Conservation (phyloP, 2,113 vertebrate species). For the Ctenomys sociabilis region DNA sequence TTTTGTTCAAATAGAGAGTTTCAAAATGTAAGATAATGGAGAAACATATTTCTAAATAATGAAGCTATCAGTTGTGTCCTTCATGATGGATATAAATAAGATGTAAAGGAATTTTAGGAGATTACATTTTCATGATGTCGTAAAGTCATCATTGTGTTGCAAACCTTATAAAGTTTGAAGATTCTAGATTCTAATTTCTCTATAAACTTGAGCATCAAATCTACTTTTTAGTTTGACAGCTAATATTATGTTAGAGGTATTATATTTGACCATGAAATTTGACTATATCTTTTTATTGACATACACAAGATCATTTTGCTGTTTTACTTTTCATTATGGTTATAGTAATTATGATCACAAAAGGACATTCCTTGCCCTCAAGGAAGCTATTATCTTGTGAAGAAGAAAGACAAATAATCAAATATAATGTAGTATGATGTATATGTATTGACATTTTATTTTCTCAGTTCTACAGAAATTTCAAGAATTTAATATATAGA, state of each 20-base stretch:
- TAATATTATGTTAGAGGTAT: background rate
- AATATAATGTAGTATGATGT: background rate
- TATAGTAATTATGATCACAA: background rate
- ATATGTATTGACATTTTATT: background rate
- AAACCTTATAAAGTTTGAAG: background rate
- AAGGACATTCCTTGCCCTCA: background rate
- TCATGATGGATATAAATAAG: no score
- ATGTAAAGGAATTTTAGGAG: no score
- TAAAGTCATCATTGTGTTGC: no score
- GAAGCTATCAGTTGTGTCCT: no score
- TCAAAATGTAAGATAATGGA: no score
- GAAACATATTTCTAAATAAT: no score
- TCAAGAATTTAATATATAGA: background rate
- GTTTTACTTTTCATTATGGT: background rate
- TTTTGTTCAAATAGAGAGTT: background rate
- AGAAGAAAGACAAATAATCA: background rate
- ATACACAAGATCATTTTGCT: background rate
- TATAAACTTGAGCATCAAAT: background rate
- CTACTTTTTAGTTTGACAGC: background rate
- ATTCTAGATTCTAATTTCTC: background rate
- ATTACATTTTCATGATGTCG: no score
- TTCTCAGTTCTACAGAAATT: background rate
- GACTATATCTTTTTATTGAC: background rate
- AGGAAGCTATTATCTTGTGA: background rate
- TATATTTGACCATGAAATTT: background rate